Percentiles rank a stretch among this genome's conserved stretches.
phyloP scores from a whole-genome alignment of 2,888 invertebrate genomes.

The Thyatira batis region DNA sequence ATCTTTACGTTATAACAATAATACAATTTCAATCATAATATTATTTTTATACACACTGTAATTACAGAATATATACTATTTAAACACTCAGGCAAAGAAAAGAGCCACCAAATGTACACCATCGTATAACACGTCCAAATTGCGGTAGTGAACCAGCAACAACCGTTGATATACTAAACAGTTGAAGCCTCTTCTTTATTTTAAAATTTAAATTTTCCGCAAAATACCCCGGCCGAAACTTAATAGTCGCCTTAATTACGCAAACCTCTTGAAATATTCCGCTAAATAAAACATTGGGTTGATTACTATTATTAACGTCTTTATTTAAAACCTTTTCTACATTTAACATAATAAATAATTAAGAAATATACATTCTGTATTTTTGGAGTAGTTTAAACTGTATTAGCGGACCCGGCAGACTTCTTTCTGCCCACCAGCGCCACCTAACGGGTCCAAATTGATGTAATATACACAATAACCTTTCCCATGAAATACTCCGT shows the following conservation, averaged over 20 bases:
- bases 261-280: background rate
- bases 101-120: conserved; percentile 47
- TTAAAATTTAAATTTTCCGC: conserved; percentile 1
- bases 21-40: conserved; percentile 36
- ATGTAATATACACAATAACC: too few relatives aligned
- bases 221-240: background rate
- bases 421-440: too few relatives aligned
- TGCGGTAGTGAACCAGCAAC: conserved; percentile 37
- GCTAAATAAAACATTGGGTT: background rate
- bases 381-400: too few relatives aligned
- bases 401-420: too few relatives aligned
- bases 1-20: background rate
- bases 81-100: conserved; percentile 26
- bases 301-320: background rate
- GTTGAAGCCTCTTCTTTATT: background rate
- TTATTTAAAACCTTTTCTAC: too few relatives aligned
- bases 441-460: too few relatives aligned
- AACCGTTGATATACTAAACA: conserved; percentile 9
- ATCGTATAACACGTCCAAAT: conserved; percentile 59
- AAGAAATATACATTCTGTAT: too few relatives aligned
- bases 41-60: conserved; percentile 17
- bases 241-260: background rate
- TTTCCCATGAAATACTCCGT: too few relatives aligned
- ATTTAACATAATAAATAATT: too few relatives aligned
- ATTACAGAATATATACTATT: conserved; percentile 29